phyloP scores from a whole-genome alignment of 2,113 vertebrate genomes.

The Lepidothrix coronata region DNA sequence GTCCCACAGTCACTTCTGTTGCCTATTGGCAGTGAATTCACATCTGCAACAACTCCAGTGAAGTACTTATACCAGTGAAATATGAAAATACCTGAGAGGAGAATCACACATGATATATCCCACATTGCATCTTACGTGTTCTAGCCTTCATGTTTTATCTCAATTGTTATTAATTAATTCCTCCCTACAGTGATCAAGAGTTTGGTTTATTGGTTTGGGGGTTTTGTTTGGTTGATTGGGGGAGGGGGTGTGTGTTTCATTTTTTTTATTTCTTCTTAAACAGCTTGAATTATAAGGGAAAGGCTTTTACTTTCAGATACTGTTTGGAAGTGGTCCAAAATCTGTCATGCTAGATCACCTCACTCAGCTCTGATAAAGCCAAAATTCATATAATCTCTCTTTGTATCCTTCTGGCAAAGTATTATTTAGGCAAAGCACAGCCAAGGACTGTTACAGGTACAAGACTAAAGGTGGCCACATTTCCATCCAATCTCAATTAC shows the following conservation, averaged over 20 bases:
- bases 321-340: not conserved
- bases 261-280: not conserved
- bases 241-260: rapidly evolving
- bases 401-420: not conserved
- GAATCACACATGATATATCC: not conserved
- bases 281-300: not conserved
- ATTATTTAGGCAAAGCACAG: not conserved
- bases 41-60: not conserved
- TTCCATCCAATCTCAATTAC: not conserved
- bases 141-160: not conserved
- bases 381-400: not conserved
- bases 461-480: not conserved
- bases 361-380: not conserved
- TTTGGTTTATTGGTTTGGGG: not conserved
- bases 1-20: not conserved
- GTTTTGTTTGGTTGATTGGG: not conserved
- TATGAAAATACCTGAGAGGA: not conserved
- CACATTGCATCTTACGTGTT: not conserved
- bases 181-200: not conserved
- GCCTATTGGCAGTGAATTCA: not conserved
- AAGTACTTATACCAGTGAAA: not conserved
- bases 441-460: not conserved
- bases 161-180: not conserved
- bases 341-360: not conserved
- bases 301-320: not conserved